phyloP scores from a whole-genome alignment of 1,140 invertebrate genomes.

The Pinna nobilis region DNA sequence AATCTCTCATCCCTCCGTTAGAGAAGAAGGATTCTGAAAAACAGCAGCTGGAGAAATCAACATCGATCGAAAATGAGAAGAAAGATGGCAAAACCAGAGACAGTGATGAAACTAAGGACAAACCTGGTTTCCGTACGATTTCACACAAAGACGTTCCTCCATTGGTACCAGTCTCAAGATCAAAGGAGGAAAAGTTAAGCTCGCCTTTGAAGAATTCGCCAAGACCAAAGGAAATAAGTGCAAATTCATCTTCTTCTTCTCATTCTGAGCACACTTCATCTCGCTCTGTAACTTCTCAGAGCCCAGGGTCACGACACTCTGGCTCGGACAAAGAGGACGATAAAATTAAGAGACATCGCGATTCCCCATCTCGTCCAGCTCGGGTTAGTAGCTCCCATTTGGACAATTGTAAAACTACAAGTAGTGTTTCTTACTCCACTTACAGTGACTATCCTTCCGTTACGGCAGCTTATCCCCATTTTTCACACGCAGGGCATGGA shows the following conservation, averaged over 20 bases:
- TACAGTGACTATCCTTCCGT: constrained; percentile 22
- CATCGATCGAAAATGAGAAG: constrained; percentile 27
- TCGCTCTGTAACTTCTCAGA: constrained; percentile 26
- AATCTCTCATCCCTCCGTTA: constrained; percentile 68
- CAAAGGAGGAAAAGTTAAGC: constrained; percentile 44
- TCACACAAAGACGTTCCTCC: constrained; percentile 68
- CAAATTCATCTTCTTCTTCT: constrained; percentile 39
- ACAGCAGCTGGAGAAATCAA: constrained; percentile 34
- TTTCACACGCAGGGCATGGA: constrained; percentile 53
- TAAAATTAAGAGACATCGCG: constrained; percentile 23
- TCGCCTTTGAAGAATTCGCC: constrained; percentile 42
- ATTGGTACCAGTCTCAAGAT: constrained; percentile 61
- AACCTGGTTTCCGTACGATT: constrained; percentile 66
- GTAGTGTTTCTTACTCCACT: constrained; percentile 8
- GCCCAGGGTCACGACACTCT: constrained; percentile 27
- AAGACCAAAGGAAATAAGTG: constrained; percentile 31
- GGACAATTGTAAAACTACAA: constrained; percentile 21
- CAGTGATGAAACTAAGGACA: constrained; percentile 51
- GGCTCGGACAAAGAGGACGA: constrained; percentile 31
- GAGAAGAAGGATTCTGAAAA: constrained; percentile 58
- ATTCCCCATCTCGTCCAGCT: constrained; percentile 25
- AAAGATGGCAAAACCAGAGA: constrained; percentile 45
- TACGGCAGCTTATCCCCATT: constrained; percentile 42
- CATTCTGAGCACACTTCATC: constrained; percentile 30
- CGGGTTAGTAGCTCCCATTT: constrained; percentile 15